A percentile compares a stretch with the other conserved stretches of the same genome.
Evolutionary conservation across 2,888 invertebrate genomes (phyloP).

Genomic region (Zygothrica quintamaculata): DNA sequence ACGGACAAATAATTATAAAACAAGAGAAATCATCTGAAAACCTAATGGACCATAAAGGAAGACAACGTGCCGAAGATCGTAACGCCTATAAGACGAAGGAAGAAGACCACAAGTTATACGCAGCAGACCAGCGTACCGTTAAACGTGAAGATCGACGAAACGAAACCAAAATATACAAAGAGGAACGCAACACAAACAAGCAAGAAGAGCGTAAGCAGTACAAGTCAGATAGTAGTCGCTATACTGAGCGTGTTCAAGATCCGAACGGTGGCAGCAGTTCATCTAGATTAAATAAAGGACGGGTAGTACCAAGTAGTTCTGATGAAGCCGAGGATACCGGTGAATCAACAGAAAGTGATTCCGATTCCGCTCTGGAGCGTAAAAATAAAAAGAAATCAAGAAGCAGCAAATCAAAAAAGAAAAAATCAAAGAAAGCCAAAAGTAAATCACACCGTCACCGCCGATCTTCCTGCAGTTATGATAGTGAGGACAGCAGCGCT

Average conservation of each 20-base stretch:
- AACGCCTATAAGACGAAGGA: slow-evolving; percentile 30
- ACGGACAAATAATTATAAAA: slow-evolving; percentile 77
- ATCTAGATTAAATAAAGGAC: slow-evolving; percentile 37
- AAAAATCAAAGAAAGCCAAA: slow-evolving; percentile 69
- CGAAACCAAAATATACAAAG: slow-evolving; percentile 22
- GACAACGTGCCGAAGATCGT: slow-evolving; percentile 30
- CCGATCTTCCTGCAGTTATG: slow-evolving; percentile 18
- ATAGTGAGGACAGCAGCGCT: slow-evolving; percentile 30
- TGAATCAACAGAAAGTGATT: slow-evolving; percentile 70
- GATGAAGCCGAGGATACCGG: slow-evolving; percentile 69
- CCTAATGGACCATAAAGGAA: slow-evolving; percentile 29
- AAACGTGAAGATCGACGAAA: slow-evolving; percentile 31
- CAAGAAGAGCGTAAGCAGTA: slow-evolving; percentile 5
- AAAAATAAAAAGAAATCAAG: slow-evolving; percentile 64
- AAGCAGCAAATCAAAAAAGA: slow-evolving; percentile 66
- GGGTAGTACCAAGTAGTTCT: slow-evolving; percentile 50
- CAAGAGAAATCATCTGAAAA: slow-evolving; percentile 39
- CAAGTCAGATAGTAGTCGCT: slow-evolving; percentile 37
- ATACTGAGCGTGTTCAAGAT: slow-evolving; percentile 26
- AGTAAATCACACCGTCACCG: slow-evolving; percentile 59
- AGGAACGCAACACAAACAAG: slow-evolving; percentile 9
- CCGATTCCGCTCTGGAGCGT: slow-evolving; percentile 67
- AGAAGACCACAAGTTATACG: slow-evolving; percentile 41
- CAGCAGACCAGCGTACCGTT: slow-evolving; percentile 11
- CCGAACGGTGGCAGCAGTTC: slow-evolving; percentile 37